These are phyloP conservation scores for Sebastes iracundus DNA, from an alignment of 2,797 vertebrate genomes.

Conservation along the genomic window DNA sequence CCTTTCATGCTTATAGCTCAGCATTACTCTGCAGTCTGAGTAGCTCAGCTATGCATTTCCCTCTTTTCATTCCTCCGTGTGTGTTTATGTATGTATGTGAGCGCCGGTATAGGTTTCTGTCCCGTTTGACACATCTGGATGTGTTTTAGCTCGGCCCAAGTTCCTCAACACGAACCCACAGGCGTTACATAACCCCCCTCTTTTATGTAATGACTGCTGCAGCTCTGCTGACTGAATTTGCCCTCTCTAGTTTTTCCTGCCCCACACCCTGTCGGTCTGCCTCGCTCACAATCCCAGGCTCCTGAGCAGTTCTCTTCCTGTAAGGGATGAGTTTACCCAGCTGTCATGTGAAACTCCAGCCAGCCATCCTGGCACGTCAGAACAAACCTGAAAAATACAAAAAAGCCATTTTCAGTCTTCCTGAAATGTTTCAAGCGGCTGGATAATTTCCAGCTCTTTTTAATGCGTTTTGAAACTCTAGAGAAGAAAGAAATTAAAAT, in stretches of 20 bases:
- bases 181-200: constrained; percentile 78
- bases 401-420: background rate
- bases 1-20: constrained; percentile 70
- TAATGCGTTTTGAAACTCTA: constrained; percentile 26
- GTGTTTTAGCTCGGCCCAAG: constrained; percentile 68
- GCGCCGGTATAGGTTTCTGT: constrained; percentile 57
- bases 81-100: constrained; percentile 4
- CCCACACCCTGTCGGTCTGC: constrained; percentile 63
- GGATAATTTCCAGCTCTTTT: constrained; percentile 16
- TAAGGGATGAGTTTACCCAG: constrained; percentile 38
- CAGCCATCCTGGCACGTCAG: background rate
- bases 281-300: constrained; percentile 27
- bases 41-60: constrained; percentile 25
- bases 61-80: constrained; percentile 5
- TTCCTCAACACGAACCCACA: constrained; percentile 76
- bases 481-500: constrained; percentile 38
- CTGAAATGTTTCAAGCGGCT: background rate
- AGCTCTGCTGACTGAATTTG: constrained; percentile 72
- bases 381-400: constrained; percentile 11
- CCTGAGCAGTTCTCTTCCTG: constrained; percentile 40
- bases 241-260: constrained; percentile 68
- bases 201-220: constrained; percentile 82
- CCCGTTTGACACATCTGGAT: constrained; percentile 79
- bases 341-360: constrained; percentile 20
- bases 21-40: constrained; percentile 73